Evolutionary conservation across 2,888 invertebrate genomes (phyloP), one percentile per base, ranked within the genome.

Genomic region (Cantharis lateralis): DNA sequence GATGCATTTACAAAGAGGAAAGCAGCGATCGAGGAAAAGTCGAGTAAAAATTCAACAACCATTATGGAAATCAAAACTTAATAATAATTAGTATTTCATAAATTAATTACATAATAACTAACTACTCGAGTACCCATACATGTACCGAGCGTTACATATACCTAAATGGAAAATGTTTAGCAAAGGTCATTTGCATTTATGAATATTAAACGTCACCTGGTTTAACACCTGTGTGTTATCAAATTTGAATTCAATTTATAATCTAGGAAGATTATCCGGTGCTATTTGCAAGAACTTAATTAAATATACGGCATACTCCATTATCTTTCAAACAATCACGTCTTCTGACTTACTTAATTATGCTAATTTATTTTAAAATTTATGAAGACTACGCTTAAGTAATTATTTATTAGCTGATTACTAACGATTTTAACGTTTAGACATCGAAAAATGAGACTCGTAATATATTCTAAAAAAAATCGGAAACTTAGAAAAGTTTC

Each of bases 1-100:
- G 87, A 87, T 87, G 48, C 85, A 87, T 84, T 85, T 84, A 85
- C 83, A 86, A n/a, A 48, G 48, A 48, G 48, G n/a, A 48, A 48
- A 32, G n/a, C 13, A 32, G 13, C 32, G 5, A 32, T 13, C 32
- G 32, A 13, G 48, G n/a, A n/a, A 48, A 32, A 32, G n/a, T n/a
- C n/a, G n/a, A n/a, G n/a, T n/a, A 48, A n/a, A 48, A 48, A 48
- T 48, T 48, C 48, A n/a, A n/a, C 7, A 48, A n/a, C 5, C 48
- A 48, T 13, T 32, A 32, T 48, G 48, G 9, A 48, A 48, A 48
- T 48, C 48, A 48, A n/a, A 48, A n/a, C n/a, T n/a, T n/a, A n/a
- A 48, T 5, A 48, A 48, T n/a, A 48, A 48, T 48, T n/a, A n/a
- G n/a, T n/a, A 48, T n/a, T 48, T 48, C 48, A 48, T n/a, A 48